These are phyloP conservation scores for Oxyscelio sp. DNA, from an alignment of 2,888 invertebrate species.

Conservation along the genomic window DNA sequence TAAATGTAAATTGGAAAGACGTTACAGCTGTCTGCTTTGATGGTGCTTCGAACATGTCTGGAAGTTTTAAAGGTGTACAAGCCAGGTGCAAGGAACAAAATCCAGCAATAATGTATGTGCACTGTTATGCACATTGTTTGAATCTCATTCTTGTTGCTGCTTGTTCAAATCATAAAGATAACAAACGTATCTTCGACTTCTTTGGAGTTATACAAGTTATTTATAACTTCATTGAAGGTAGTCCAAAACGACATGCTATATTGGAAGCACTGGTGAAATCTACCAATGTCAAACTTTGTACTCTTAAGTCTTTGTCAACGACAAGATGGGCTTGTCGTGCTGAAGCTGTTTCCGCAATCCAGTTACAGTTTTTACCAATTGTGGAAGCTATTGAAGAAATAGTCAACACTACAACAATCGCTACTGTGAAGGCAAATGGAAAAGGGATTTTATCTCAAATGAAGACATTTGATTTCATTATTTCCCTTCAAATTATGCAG, in stretches of 20 bases:
- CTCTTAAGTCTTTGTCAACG: slow-evolving; percentile 42
- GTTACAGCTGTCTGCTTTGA: slow-evolving; percentile 43
- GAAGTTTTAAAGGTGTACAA: slow-evolving; percentile 27
- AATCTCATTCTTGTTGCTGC: slow-evolving; percentile 42
- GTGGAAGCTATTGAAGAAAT: slow-evolving; percentile 30
- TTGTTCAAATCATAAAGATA: slow-evolving; percentile 33
- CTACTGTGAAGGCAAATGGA: slow-evolving; percentile 9
- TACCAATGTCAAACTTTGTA: background rate
- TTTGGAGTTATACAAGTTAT: slow-evolving; percentile 45
- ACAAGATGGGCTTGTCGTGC: slow-evolving; percentile 55
- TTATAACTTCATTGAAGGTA: slow-evolving; percentile 51
- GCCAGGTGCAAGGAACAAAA: slow-evolving; percentile 38
- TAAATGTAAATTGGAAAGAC: slow-evolving; percentile 23
- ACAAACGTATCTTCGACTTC: slow-evolving; percentile 30
- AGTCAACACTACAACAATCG: slow-evolving; percentile 9
- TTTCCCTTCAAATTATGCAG: slow-evolving; percentile 34
- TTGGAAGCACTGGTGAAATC: slow-evolving; percentile 26
- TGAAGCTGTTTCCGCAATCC: slow-evolving; percentile 40
- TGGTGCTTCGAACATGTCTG: slow-evolving; percentile 40
- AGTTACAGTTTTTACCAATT: slow-evolving; percentile 8
- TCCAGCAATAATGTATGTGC: slow-evolving; percentile 33
- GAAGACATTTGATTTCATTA: slow-evolving; percentile 37
- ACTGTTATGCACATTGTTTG: slow-evolving; percentile 53
- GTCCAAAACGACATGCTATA: slow-evolving; percentile 39
- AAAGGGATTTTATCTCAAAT: slow-evolving; percentile 31